Conservation (phyloP, 1,140 invertebrate genomes). For the Platyura marginata region DNA sequence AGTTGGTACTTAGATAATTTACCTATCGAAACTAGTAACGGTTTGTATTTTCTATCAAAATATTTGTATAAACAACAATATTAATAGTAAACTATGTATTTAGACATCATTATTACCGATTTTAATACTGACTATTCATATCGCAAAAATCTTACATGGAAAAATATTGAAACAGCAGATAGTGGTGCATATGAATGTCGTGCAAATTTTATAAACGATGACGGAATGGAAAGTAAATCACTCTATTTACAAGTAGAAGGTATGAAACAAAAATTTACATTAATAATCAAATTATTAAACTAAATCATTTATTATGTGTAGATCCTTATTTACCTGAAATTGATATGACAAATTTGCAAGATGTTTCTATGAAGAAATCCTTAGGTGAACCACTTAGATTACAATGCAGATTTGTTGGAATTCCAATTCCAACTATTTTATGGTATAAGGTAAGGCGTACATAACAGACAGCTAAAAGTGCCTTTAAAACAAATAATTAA, state of each 20-base stretch:
- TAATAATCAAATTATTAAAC: too few species aligned
- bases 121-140: constrained; percentile 13
- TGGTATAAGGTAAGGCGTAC: constrained; percentile 32
- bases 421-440: constrained; percentile 24
- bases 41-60: too few species aligned
- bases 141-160: constrained; percentile 12
- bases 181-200: constrained; percentile 18
- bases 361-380: constrained; percentile 13
- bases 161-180: constrained; percentile 10
- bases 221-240: constrained; percentile 9
- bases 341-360: constrained; percentile 13
- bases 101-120: constrained; percentile 4
- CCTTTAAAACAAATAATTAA: too few species aligned
- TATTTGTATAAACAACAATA: too few species aligned
- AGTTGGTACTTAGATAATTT: constrained; percentile 21
- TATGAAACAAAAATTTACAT: too few species aligned
- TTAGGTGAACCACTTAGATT: constrained; percentile 21
- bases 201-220: constrained; percentile 9
- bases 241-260: background rate
- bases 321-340: constrained; percentile 9
- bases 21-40: constrained; percentile 5
- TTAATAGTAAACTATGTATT: too few species aligned
- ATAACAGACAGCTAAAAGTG: too few species aligned
- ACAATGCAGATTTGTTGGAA: constrained; percentile 20
- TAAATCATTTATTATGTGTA: too few species aligned